Conservation (phyloP, 2,797 vertebrate species). For the Etheostoma perlongum region DNA sequence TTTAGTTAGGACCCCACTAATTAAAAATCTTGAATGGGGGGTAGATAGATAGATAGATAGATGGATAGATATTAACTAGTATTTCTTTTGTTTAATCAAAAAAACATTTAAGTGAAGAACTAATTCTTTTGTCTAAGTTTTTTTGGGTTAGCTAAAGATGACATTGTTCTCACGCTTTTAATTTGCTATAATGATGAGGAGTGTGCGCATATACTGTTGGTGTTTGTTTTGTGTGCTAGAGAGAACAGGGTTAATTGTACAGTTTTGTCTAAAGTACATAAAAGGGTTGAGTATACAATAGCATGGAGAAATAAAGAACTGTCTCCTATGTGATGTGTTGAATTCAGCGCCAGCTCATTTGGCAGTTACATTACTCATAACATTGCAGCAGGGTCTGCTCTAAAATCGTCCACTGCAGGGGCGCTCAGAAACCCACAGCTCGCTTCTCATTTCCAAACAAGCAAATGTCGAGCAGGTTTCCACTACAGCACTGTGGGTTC, state of each 20-base stretch:
- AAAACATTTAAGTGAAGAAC: background rate
- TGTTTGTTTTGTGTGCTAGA: slow-evolving; percentile 7
- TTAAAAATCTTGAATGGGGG: background rate
- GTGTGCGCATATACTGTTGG: background rate
- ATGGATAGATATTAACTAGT: background rate
- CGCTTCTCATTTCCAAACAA: slow-evolving; percentile 68
- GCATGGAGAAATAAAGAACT: slow-evolving; percentile 35
- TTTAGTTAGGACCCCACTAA: background rate
- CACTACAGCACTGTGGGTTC: slow-evolving; percentile 34
- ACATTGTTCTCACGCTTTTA: background rate
- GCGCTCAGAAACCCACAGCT: slow-evolving; percentile 56
- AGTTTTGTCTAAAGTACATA: slow-evolving; percentile 28
- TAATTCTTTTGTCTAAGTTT: background rate
- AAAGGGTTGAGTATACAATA: slow-evolving; percentile 35
- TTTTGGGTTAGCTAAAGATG: background rate
- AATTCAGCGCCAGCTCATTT: slow-evolving; percentile 66
- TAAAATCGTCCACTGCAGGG: slow-evolving; percentile 57
- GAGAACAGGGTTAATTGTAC: slow-evolving; percentile 22
- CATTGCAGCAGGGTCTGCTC: slow-evolving; percentile 60
- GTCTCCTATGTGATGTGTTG: slow-evolving; percentile 49
- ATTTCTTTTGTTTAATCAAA: background rate
- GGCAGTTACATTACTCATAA: slow-evolving; percentile 69
- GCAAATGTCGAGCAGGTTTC: slow-evolving; percentile 65
- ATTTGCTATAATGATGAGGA: background rate
- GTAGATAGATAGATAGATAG: background rate